Evolutionary conservation across 2,113 vertebrate genomes (phyloP), one percentile per base, ranked within the genome.

Genomic region (Camelus dromedarius): DNA sequence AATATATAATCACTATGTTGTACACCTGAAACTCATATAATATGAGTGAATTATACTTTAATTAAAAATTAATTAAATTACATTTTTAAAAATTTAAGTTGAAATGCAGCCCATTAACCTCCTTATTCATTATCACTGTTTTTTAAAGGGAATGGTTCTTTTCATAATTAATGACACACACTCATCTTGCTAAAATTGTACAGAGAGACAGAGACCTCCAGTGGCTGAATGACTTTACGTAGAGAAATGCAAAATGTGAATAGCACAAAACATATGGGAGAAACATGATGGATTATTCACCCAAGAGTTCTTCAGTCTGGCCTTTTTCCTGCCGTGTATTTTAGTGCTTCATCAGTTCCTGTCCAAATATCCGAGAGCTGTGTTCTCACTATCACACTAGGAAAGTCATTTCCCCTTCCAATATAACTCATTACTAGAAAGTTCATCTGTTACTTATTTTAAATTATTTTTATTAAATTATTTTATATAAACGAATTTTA

Each of bases 141-240:
- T 69, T 93, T 85, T 89, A 19, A 87, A 89, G 3, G 42, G 4
- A 84, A 66, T 16, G 19, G 11, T 35, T 91, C 32, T 80, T 50
- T 86, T 96, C 46, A 67, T 81, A 96, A 87, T 91, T 46, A 64
- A 93, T 85, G 48, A 64, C 50, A 88, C 42, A 84, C 8, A n/a
- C 10, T 22, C 6, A 60, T 79, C 50, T 86, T 93, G 64, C 46
- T 96, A 80, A 90, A 94, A 84, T 79, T 95, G 48, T 70, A 76
- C 38, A 94, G 97, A 89, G 95, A 85, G 89, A 96, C 66, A 98
- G 91, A 97, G 95, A 97, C 96, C 85, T 87, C 97, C 93, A 97
- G 95, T 97, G 96, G 96, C 83, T 83, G 58, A 96, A 86, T 32
- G 83, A 83, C 60, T 92, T 96, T 92, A 64, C 46, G 75, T 10